Base-by-base conservation (phyloP, 2,113 vertebrate genomes). In the Heterotis niloticus region DNA sequence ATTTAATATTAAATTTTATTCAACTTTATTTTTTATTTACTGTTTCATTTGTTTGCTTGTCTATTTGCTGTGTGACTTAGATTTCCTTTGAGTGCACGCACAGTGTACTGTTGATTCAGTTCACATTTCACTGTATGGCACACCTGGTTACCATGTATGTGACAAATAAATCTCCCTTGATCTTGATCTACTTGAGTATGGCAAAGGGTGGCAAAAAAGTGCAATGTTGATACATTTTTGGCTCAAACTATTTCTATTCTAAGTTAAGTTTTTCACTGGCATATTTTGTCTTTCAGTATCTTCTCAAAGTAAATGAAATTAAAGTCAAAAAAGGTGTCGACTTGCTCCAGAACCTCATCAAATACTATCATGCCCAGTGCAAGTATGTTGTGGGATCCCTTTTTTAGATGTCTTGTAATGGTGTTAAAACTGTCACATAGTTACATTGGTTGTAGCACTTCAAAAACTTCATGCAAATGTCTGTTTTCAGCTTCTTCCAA, bases 241-340 rank as follows among this genome's bases (percentile, higher is more conserved):
- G 11, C n/a, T 14, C n/a, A 57, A 75, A 18, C 52, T 17, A 51
- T 78, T 18, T 29, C 62, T 24, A 66, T 56, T 79, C 76, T 77
- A 1, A 86, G 5, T 10, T 24, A 34, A 23, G 72, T 62, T 75
- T 57, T 2, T 44, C 34, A 44, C 34, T 44, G 34, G 56, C 72
- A 59, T 29, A 85, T 84, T 87, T 78, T 74, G 89, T 86, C 78
- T 80, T 56, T 1, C 85, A 99, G 98, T 99, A 99, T 85, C 92
- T 98, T 44, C 92, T 99, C 77, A 99, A 99, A 88, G 97, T 99
- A 67, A 98, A 99, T 81, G 98, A 99, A 92, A 99, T 99, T 89
- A 98, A 99, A 87, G 94, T 94, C 84, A 99, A 98, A 89, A 99
- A 99, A 86, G 96, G 98, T 56, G 96, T 94, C 20, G 97, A 99